Base-by-base conservation (phyloP, 2,888 invertebrate genomes). In the Abscondita cerata region DNA sequence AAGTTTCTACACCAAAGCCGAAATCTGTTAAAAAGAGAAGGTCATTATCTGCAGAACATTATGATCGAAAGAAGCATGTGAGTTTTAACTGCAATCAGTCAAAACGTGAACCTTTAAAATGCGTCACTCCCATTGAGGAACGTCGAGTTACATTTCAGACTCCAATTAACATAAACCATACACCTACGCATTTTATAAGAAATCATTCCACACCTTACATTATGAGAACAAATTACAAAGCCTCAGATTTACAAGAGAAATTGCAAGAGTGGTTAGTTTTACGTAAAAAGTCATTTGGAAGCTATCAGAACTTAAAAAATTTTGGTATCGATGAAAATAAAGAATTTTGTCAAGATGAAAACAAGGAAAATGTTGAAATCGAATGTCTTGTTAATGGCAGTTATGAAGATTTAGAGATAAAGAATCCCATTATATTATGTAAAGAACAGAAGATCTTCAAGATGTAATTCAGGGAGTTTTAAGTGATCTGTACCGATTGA, bases 271-370 rank as follows among this genome's bases (percentile, higher is more conserved):
- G 86, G 86, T 73, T 87, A 4, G 75, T 80, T 40, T 83, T 83
- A 61, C 76, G 80, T 12, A 85, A 85, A 0, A 85, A 84, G 67
- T 80, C 82, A 0, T 47, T 83, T 0, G 78, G 81, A 46, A 78
- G 81, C 0, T 86, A 81, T 68, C 83, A 83, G 11, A 85, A 86
- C 70, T 74, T 86, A 31, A 84, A 84, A 71, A 85, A 84, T 68
- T 86, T 86, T 33, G 71, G 70, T 25, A 25, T 72, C 4, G 34
- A 15, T 15, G n/a, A 38, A 40, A 54, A 36, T 5, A 25, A 18
- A 0, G 15, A 65, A 40, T 41, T 62, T 6, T n/a, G n/a, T n/a
- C 79, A 81, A 18, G 83, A 83, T 50, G 83, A 84, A 52, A 80
- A 86, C 69, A 85, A 85, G 68, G 85, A 85, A 62, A 85, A 85